A percentile compares a stretch with the other conserved stretches of the same genome.
Evolutionary conservation across 2,888 invertebrate genomes (phyloP).

Genomic region (Phanerotoma sp.): DNA sequence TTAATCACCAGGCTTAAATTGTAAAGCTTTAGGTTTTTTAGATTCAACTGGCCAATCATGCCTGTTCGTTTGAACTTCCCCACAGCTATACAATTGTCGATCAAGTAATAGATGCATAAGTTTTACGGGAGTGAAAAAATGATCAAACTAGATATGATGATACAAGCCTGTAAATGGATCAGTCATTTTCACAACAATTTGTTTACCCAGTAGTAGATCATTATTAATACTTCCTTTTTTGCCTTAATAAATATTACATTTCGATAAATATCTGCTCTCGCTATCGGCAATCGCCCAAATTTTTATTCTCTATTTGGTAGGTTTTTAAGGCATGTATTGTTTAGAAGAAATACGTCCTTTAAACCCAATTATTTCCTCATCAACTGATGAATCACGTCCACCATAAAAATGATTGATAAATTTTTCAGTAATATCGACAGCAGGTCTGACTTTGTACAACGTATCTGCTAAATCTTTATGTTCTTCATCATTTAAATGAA

Average conservation of each 20-base stretch:
- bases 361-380: slow-evolving; percentile 13
- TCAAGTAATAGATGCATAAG: background rate
- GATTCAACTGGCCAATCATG: slow-evolving; percentile 3
- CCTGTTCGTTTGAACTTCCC: slow-evolving; percentile 7
- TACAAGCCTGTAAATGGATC: slow-evolving; percentile 12
- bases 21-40: slow-evolving; percentile 9
- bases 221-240: slow-evolving; percentile 12
- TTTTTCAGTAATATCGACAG: background rate
- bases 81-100: slow-evolving; percentile 4
- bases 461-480: too few relatives aligned
- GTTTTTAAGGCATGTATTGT: slow-evolving; percentile 26
- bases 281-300: slow-evolving; percentile 21
- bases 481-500: background rate
- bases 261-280: slow-evolving; percentile 10
- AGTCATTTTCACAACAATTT: slow-evolving; percentile 20
- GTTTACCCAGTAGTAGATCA: slow-evolving; percentile 16
- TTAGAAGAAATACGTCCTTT: slow-evolving; percentile 20
- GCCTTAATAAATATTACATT: slow-evolving; percentile 16
- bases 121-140: slow-evolving; percentile 18
- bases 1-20: slow-evolving; percentile 3
- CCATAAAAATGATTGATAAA: background rate
- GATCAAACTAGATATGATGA: slow-evolving; percentile 22
- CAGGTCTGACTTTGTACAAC: background rate
- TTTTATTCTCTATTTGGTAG: slow-evolving; percentile 26
- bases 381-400: slow-evolving; percentile 1